Base-by-base conservation (phyloP, 1,140 invertebrate genomes). In the Sogatella furcifera region DNA sequence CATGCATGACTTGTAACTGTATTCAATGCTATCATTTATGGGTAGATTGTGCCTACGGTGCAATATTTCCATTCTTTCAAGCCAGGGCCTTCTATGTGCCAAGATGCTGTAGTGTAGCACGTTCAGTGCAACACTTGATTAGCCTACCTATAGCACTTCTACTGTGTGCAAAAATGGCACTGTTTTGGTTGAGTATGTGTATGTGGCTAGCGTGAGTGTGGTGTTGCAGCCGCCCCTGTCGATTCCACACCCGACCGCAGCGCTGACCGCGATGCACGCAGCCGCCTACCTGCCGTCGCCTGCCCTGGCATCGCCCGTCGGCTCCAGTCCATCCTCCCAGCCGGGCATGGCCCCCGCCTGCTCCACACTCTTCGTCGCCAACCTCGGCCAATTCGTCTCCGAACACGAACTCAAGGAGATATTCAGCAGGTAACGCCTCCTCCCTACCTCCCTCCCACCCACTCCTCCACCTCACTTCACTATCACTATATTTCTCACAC, bases 351-450 rank as follows among this genome's bases (percentile, higher is more conserved):
- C 61, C 1, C 60, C 54, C n/a, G 93, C 94, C 52, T 98, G 95
- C 80, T 97, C 94, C 57, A 98, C 95, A 60, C 84, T 98, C 49
- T 98, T 97, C 78, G 94, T 98, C 67, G 94, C 94, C 68, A 97
- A 97, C 77, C 81, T 98, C 66, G 93, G 94, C 49, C 91, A 92
- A 74, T 95, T 95, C 72, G 91, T 95, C 67, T 94, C 92, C 57
- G 95, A 98, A 75, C 92, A 97, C 71, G 95, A 97, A 76, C 83
- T 98, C 62, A 97, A 97, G 79, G 92, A 97, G 76, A 89, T 98
- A 71, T 98, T 97, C 80, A 90, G 86, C 83, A 95, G 92, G 94
- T 97, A 78, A 80, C 80, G 77, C 57, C 42, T 2, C 10, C 42
- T 15, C 15, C 13, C 17, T 56, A 17, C 11, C 34, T 38, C 34